phyloP scores from a whole-genome alignment of 2,888 invertebrate species.

The Gisinianus flammeolus region DNA sequence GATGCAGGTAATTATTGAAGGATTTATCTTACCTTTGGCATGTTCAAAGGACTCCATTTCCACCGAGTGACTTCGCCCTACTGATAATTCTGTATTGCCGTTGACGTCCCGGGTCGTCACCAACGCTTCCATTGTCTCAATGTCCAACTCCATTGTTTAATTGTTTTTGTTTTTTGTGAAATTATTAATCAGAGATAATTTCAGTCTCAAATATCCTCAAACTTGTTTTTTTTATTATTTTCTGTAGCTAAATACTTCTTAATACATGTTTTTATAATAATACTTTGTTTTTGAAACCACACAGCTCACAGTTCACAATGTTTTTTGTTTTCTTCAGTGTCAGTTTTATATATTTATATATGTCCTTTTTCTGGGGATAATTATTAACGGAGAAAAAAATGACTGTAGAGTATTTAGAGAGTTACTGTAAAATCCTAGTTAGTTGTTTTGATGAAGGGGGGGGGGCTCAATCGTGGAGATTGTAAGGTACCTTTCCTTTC shows the following conservation, averaged over 20 bases:
- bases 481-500: no score
- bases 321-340: no score
- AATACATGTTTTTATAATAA: not conserved
- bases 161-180: not conserved
- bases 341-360: no score
- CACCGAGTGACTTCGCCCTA: slow-evolving; percentile 39
- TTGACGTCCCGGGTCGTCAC: slow-evolving; percentile 42
- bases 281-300: no score
- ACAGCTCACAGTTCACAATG: no score
- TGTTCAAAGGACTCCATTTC: slow-evolving; percentile 40
- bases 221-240: not conserved
- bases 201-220: not conserved
- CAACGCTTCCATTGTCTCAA: slow-evolving; percentile 37
- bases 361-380: no score
- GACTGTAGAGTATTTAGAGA: no score
- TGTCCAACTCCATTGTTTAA: no score
- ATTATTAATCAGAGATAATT: not conserved
- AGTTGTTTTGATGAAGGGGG: not conserved
- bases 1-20: not conserved
- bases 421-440: no score
- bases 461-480: not conserved
- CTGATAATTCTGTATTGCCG: slow-evolving; percentile 42
- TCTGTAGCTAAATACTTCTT: not conserved
- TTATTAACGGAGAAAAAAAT: no score
- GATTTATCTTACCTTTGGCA: slow-evolving; percentile 38